phyloP scores from a whole-genome alignment of 2,888 invertebrate genomes.

The Malthinus flaveolus region DNA sequence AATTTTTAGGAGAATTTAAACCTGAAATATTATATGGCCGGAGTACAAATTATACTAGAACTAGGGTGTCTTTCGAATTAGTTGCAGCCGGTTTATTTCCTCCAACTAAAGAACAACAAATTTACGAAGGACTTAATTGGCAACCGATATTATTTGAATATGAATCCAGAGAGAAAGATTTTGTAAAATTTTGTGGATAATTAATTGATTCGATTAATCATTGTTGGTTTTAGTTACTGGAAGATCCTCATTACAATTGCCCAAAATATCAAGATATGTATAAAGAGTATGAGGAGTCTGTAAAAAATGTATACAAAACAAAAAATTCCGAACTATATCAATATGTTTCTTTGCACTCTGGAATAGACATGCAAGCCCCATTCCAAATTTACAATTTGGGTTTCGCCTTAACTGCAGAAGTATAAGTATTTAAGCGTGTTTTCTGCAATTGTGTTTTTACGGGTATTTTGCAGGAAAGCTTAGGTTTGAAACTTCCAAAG shows the following conservation, averaged over 20 bases:
- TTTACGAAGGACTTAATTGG: conserved; percentile 54
- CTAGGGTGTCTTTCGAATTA: conserved; percentile 70
- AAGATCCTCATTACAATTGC: conserved; percentile 38
- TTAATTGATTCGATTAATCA: background rate
- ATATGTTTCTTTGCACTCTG: conserved; percentile 21
- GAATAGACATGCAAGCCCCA: conserved; percentile 2
- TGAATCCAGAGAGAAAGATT: conserved; percentile 34
- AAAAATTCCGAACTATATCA: conserved; percentile 34
- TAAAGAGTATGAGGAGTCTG: conserved; percentile 27
- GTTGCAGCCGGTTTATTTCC: conserved; percentile 71
- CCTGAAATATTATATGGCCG: conserved; percentile 59
- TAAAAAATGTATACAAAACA: background rate
- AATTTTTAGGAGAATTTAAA: conserved; percentile 63
- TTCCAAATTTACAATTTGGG: conserved; percentile 5
- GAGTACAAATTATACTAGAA: conserved; percentile 69
- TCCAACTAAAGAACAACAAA: conserved; percentile 58
- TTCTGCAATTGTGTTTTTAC: background rate
- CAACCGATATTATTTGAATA: conserved; percentile 45
- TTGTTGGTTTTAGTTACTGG: conserved; percentile 34
- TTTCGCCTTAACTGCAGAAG: conserved; percentile 13
- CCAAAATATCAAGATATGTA: conserved; percentile 35
- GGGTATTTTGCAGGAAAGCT: conserved; percentile 4
- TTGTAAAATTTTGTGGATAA: conserved; percentile 34
- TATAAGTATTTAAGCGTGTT: background rate
- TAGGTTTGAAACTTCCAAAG: conserved; percentile 8